A percentile compares a stretch with the other conserved stretches of the same genome.
Conservation (phyloP, 2,113 vertebrate species). For the Barbus barbus region DNA sequence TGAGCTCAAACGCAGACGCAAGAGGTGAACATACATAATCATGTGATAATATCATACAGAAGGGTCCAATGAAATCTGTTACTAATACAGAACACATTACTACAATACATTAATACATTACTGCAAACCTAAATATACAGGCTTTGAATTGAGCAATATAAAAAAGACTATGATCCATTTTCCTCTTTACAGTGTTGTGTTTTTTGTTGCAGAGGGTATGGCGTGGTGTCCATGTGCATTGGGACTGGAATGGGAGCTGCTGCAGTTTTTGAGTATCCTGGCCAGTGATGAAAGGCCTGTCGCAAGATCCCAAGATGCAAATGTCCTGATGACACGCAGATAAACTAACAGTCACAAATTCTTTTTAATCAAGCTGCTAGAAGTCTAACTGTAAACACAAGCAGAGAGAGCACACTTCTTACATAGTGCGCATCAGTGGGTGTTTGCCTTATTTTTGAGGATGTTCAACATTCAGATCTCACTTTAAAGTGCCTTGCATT, state of each 20-base stretch:
- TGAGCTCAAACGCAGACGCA: constrained; percentile 82
- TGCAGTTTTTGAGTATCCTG: constrained; percentile 88
- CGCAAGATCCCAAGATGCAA: not conserved
- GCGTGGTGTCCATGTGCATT: constrained; percentile 95
- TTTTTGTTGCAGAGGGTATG: constrained; percentile 76
- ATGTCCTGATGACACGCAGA: not conserved
- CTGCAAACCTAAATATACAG: too few relatives aligned
- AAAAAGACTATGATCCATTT: too few relatives aligned
- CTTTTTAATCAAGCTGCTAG: not conserved
- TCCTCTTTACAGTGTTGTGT: not conserved
- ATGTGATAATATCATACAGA: too few relatives aligned
- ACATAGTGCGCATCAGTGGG: not conserved
- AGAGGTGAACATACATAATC: constrained; percentile 70
- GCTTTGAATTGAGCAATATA: too few relatives aligned
- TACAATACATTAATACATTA: too few relatives aligned
- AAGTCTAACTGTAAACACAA: not conserved
- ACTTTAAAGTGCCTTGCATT: constrained; percentile 31
- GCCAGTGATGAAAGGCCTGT: constrained; percentile 53
- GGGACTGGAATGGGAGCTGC: constrained; percentile 95
- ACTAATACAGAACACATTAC: too few relatives aligned
- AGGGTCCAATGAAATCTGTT: too few relatives aligned
- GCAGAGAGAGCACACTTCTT: not conserved
- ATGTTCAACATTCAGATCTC: not conserved
- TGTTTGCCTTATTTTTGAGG: not conserved
- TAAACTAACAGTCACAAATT: not conserved